Evolutionary conservation across 1,140 invertebrate species (phyloP).

Genomic region (Homalodisca vitripennis): DNA sequence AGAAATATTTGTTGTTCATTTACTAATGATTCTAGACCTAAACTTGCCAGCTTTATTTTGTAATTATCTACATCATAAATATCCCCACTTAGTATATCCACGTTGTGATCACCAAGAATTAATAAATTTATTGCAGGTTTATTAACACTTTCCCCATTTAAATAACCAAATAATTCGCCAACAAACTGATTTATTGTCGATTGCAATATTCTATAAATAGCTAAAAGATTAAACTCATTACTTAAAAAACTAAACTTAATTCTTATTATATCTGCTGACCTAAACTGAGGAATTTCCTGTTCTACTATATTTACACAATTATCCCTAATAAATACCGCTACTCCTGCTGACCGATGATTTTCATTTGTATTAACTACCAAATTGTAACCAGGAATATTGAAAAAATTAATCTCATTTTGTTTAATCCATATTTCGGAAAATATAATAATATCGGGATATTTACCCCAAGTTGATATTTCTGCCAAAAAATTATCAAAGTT

Average conservation of each 20-base stretch:
- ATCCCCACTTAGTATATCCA: background rate
- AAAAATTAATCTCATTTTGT: background rate
- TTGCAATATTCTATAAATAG: background rate
- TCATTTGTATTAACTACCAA: background rate
- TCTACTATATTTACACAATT: background rate
- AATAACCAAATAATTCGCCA: background rate
- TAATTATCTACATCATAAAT: slow-evolving; percentile 1
- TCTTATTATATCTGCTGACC: background rate
- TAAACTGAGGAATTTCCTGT: background rate
- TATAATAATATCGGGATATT: slow-evolving; percentile 1
- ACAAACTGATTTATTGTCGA: background rate
- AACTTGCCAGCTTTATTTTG: background rate
- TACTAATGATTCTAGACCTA: slow-evolving; percentile 1
- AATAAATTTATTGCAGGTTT: background rate
- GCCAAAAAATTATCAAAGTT: slow-evolving; percentile 4
- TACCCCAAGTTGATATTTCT: background rate
- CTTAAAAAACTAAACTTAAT: background rate
- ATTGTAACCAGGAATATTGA: background rate
- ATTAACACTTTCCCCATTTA: background rate
- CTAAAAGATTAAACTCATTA: background rate
- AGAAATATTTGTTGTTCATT: slow-evolving; percentile 8
- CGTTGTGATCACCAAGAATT: background rate
- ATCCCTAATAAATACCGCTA: background rate
- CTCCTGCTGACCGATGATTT: background rate
- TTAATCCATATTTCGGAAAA: slow-evolving; percentile 9